phyloP scores from a whole-genome alignment of 1,140 invertebrate genomes.

The Atopsyche davidsoni region DNA sequence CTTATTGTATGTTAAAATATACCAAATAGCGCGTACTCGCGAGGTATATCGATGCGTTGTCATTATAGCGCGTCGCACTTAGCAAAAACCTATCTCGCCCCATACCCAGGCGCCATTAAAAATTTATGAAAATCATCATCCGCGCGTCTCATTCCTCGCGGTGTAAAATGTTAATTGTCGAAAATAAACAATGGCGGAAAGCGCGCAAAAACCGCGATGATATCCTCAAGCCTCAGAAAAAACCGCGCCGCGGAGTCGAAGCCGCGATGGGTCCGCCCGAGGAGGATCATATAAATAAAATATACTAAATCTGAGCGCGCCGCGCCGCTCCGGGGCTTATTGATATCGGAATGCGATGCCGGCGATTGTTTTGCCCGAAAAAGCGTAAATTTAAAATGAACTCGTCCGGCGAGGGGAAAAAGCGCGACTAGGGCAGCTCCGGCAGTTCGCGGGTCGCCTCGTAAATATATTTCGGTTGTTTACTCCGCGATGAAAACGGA shows the following conservation, averaged over 20 bases:
- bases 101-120: no score
- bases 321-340: conserved; percentile 7
- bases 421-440: not conserved
- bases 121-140: not conserved
- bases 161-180: conserved; percentile 14
- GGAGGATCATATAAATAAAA: conserved; percentile 6
- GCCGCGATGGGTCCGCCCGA: no score
- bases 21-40: no score
- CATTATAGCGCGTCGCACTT: no score
- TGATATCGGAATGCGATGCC: conserved; percentile 10
- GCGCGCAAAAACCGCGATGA: not conserved
- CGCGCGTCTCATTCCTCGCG: not conserved
- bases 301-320: conserved; percentile 6
- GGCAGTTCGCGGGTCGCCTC: no score
- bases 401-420: conserved; percentile 9
- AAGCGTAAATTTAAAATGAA: conserved; percentile 17
- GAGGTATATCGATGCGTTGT: no score
- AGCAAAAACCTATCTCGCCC: no score
- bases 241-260: no score
- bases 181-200: conserved; percentile 11
- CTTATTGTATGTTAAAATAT: no score
- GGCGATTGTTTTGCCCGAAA: conserved; percentile 6
- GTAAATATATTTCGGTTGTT: no score
- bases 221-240: not conserved
- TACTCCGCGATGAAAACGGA: no score